Conservation (phyloP, 2,888 invertebrate genomes). For the Cloeon dipterum region DNA sequence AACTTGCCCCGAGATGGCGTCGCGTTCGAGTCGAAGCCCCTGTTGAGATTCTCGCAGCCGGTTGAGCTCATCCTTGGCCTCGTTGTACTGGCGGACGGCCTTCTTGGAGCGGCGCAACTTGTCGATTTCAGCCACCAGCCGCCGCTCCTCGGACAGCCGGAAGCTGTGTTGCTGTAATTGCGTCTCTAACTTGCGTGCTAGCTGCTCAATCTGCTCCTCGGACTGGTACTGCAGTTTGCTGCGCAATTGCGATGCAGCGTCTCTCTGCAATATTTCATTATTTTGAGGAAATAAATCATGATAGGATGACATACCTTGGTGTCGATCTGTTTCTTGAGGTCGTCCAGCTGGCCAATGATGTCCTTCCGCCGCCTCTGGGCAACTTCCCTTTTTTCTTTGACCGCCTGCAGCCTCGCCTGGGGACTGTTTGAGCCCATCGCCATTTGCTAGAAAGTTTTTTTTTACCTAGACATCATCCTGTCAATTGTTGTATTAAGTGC, state of each 20-base stretch:
- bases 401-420: not conserved
- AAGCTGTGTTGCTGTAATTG: slow-evolving; percentile 1
- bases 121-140: slow-evolving; percentile 2
- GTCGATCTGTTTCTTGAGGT: not conserved
- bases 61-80: not conserved
- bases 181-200: not conserved
- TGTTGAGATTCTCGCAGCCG: not conserved
- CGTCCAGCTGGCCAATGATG: not conserved
- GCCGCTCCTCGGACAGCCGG: not conserved
- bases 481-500: too few species aligned
- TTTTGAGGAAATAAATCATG: not conserved
- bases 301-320: not conserved
- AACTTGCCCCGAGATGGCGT: not conserved
- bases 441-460: too few species aligned
- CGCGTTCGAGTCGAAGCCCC: slow-evolving; percentile 1
- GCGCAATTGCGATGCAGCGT: not conserved
- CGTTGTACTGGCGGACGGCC: slow-evolving; percentile 1
- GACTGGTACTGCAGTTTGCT: slow-evolving; percentile 2
- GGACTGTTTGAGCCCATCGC: not conserved
- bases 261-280: not conserved
- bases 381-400: not conserved
- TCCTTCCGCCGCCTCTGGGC: not conserved
- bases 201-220: not conserved
- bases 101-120: not conserved
- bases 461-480: too few species aligned